Evolutionary conservation across 2,888 invertebrate genomes (phyloP).

Genomic region (Amorpha juglandis): DNA sequence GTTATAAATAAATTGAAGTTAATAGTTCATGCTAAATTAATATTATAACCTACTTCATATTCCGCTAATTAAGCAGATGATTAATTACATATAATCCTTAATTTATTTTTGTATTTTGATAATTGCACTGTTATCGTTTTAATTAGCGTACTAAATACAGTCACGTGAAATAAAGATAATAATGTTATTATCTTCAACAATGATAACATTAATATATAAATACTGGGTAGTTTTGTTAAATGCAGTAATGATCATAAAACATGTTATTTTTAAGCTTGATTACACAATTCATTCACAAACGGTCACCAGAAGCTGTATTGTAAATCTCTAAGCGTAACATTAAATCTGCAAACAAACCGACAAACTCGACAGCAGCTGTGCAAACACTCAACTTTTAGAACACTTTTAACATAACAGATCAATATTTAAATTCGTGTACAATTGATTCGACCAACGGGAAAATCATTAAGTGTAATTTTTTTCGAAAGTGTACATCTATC

Average conservation of each 20-base stretch:
- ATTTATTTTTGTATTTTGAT: no score
- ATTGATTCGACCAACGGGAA: conserved; percentile 51
- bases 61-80: no score
- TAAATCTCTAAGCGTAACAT: conserved; percentile 11
- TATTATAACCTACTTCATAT: no score
- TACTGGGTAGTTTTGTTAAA: no score
- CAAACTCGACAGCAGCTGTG: conserved; percentile 58
- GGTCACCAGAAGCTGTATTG: conserved; percentile 1
- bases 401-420: conserved; percentile 58
- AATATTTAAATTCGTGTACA: conserved; percentile 67
- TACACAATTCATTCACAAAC: not conserved
- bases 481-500: conserved; percentile 41
- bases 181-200: no score
- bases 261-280: not conserved
- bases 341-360: conserved; percentile 47
- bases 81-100: no score
- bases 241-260: not conserved
- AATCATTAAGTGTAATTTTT: conserved; percentile 30
- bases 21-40: no score
- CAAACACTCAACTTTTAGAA: conserved; percentile 54
- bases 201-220: no score
- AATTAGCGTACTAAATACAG: no score
- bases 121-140: no score
- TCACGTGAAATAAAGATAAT: no score
- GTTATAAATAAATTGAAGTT: no score